These are phyloP conservation scores for Drosophila anomelani DNA, from an alignment of 2,888 invertebrate genomes.

Conservation along the genomic window DNA sequence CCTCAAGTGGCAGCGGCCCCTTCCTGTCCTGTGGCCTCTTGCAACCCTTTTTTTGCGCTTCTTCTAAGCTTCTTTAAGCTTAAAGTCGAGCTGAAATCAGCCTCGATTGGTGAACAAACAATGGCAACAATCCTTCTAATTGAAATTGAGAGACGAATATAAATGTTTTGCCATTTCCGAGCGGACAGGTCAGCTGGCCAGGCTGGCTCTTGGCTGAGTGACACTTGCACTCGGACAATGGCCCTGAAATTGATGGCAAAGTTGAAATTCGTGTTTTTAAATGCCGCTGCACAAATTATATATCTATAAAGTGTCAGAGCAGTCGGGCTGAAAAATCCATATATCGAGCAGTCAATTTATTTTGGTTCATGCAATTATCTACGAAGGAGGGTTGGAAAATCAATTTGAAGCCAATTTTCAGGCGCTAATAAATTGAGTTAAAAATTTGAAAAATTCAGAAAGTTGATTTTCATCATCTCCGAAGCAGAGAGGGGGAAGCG, in stretches of 20 bases:
- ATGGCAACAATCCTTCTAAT: constrained; percentile 34
- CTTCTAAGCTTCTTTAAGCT: constrained; percentile 14
- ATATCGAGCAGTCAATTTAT: constrained; percentile 50
- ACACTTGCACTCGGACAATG: constrained; percentile 46
- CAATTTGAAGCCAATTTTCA: constrained; percentile 74
- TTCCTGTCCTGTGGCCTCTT: constrained; percentile 43
- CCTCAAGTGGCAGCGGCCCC: constrained; percentile 57
- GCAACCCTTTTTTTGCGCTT: constrained; percentile 37
- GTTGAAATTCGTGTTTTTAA: constrained; percentile 62
- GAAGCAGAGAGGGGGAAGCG: neutral
- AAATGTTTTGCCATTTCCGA: constrained; percentile 72
- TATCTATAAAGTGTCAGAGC: constrained; percentile 19
- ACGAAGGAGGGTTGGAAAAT: constrained; percentile 47
- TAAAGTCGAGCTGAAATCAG: constrained; percentile 39
- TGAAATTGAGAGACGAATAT: constrained; percentile 52
- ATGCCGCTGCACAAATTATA: constrained; percentile 60
- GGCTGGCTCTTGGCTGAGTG: constrained; percentile 15
- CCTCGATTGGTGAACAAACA: constrained; percentile 49
- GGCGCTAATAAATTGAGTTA: constrained; percentile 75
- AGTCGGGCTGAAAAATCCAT: constrained; percentile 33
- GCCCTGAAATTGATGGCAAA: constrained; percentile 50
- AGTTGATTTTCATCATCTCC: constrained; percentile 58
- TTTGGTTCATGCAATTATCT: constrained; percentile 38
- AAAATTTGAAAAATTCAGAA: constrained; percentile 59
- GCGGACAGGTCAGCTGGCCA: constrained; percentile 55